Percentiles rank a stretch among this genome's conserved stretches.
Evolutionary conservation across 2,888 invertebrate species (phyloP).

Genomic region (Synergus itoensis): DNA sequence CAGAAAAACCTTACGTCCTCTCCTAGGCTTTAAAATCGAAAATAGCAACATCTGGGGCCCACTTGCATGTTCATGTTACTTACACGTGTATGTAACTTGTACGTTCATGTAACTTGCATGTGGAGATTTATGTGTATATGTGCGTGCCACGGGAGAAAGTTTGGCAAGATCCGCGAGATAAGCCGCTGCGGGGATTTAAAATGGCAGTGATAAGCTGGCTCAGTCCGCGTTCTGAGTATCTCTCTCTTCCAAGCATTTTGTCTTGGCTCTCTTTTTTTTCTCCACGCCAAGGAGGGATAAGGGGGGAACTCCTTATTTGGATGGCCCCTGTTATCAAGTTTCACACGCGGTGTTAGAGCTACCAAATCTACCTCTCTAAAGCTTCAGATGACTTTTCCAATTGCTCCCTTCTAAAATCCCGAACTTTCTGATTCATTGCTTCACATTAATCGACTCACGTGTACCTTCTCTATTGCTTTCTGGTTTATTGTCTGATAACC

Average conservation of each 20-base stretch:
- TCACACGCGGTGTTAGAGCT: slow-evolving; percentile 69
- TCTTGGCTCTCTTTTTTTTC: slow-evolving; percentile 50
- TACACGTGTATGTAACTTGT: slow-evolving; percentile 32
- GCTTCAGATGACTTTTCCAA: neutral
- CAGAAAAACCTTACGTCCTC: slow-evolving; percentile 22
- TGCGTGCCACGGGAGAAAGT: slow-evolving; percentile 74
- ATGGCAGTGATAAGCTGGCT: slow-evolving; percentile 75
- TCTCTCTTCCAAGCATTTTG: slow-evolving; percentile 32
- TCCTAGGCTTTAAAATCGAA: slow-evolving; percentile 37
- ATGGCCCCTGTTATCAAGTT: slow-evolving; percentile 77
- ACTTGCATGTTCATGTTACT: slow-evolving; percentile 30
- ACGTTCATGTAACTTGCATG: slow-evolving; percentile 41
- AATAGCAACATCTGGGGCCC: slow-evolving; percentile 50
- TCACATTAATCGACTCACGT: neutral
- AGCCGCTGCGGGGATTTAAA: slow-evolving; percentile 72
- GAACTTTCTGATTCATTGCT: neutral
- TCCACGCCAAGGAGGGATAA: slow-evolving; percentile 54
- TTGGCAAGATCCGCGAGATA: slow-evolving; percentile 77
- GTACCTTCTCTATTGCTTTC: slow-evolving; percentile 14
- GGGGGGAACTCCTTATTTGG: slow-evolving; percentile 75
- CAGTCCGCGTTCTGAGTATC: slow-evolving; percentile 49
- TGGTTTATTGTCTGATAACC: slow-evolving; percentile 9
- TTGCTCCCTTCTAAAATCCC: neutral
- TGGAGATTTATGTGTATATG: slow-evolving; percentile 52
- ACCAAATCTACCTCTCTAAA: neutral